phyloP scores from a whole-genome alignment of 2,888 invertebrate species.

The Caenorhabditis becei region DNA sequence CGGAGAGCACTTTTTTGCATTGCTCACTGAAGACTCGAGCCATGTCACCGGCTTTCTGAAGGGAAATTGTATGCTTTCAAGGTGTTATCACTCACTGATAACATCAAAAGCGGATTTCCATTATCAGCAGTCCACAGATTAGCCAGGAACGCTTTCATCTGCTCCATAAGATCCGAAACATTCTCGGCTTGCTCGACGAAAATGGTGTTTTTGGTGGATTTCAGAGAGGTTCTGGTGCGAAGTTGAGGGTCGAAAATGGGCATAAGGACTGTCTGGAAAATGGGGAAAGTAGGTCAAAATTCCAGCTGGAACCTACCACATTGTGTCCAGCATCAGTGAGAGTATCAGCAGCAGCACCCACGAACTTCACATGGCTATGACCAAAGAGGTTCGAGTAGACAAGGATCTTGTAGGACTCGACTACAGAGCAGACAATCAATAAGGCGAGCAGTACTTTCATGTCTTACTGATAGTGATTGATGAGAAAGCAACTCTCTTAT shows the following conservation, averaged over 20 bases:
- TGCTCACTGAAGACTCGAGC: slow-evolving; percentile 30
- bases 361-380: slow-evolving; percentile 61
- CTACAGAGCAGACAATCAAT: neutral
- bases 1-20: slow-evolving; percentile 47
- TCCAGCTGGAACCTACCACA: slow-evolving; percentile 50
- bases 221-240: slow-evolving; percentile 34
- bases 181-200: slow-evolving; percentile 30
- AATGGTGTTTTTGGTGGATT: slow-evolving; percentile 48
- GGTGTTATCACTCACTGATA: too few relatives aligned
- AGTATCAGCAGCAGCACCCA: slow-evolving; percentile 60
- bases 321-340: slow-evolving; percentile 64
- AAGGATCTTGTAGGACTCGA: slow-evolving; percentile 54
- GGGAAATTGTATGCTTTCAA: too few relatives aligned
- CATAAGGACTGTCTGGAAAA: slow-evolving; percentile 62
- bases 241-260: slow-evolving; percentile 40
- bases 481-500: too few relatives aligned
- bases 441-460: slow-evolving; percentile 17
- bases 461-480: neutral
- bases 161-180: slow-evolving; percentile 23
- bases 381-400: slow-evolving; percentile 67
- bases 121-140: slow-evolving; percentile 41
- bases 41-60: slow-evolving; percentile 39
- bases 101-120: slow-evolving; percentile 35
- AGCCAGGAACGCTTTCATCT: slow-evolving; percentile 19
- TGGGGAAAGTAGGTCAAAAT: too few relatives aligned